A percentile compares a stretch with the other conserved stretches of the same genome.
phyloP scores from a whole-genome alignment of 2,797 vertebrate genomes.

The Molothrus ater region DNA sequence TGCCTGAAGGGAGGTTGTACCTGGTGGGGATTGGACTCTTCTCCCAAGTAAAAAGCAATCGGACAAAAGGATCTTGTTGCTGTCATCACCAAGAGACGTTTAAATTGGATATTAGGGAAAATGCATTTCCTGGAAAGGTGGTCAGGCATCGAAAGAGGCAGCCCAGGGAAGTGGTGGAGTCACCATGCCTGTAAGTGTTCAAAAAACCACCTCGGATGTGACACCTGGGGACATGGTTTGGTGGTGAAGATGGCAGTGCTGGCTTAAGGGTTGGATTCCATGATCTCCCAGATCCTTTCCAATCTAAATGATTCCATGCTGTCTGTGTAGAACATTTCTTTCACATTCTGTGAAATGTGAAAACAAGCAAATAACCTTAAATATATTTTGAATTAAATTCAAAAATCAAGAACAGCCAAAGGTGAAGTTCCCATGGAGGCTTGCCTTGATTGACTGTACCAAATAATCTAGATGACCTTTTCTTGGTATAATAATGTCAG shows the following conservation, averaged over 20 bases:
- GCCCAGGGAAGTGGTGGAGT: background rate
- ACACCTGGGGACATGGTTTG: background rate
- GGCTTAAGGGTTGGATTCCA: background rate
- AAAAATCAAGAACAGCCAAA: background rate
- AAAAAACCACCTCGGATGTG: background rate
- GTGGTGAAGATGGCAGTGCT: background rate
- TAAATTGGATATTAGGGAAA: background rate
- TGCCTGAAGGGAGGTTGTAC: background rate
- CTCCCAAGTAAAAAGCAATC: background rate
- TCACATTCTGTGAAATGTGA: background rate
- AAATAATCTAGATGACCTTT: conserved; percentile 33
- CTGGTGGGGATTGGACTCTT: background rate
- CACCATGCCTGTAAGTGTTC: background rate
- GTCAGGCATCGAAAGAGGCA: background rate
- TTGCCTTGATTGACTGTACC: background rate
- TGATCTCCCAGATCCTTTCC: background rate
- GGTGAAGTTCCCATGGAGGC: background rate
- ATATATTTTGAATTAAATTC: background rate
- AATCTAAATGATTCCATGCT: background rate
- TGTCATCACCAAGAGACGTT: background rate
- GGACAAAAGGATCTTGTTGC: background rate
- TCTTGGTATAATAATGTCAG: background rate
- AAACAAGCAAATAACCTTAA: background rate
- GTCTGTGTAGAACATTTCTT: background rate
- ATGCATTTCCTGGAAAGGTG: background rate